A percentile compares a stretch with the other conserved stretches of the same genome.
phyloP scores from a whole-genome alignment of 1,140 invertebrate species.

The Brachionus asplanchnoidis region DNA sequence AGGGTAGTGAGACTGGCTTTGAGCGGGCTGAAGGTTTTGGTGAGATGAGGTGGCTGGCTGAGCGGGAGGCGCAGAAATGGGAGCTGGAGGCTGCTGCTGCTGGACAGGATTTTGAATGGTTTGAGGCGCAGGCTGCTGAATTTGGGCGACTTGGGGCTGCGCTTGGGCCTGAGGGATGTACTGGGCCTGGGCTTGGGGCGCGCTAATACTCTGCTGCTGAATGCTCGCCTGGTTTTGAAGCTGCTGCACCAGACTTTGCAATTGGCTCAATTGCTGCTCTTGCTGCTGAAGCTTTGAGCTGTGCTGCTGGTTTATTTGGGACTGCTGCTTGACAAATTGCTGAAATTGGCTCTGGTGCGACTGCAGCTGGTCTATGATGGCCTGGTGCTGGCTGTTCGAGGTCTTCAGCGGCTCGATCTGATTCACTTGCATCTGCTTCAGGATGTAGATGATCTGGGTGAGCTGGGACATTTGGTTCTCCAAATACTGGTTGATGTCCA shows the following conservation, averaged over 20 bases:
- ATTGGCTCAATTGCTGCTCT: background rate
- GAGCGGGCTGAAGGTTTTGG: background rate
- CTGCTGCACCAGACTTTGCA: background rate
- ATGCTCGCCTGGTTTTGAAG: background rate
- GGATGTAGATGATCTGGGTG: background rate
- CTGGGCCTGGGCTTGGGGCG: background rate
- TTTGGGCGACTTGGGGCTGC: background rate
- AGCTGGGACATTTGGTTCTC: background rate
- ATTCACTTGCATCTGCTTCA: background rate
- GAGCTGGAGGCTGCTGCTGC: background rate
- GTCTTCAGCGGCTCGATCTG: background rate
- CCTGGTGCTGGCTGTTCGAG: background rate
- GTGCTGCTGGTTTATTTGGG: background rate
- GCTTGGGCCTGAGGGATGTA: background rate
- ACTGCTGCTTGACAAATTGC: constrained; percentile 15
- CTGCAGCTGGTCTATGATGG: background rate
- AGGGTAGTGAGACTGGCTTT: background rate
- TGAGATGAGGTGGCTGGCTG: background rate
- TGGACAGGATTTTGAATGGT: background rate
- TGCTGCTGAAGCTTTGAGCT: background rate
- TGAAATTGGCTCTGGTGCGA: background rate
- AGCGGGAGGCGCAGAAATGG: background rate
- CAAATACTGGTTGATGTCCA: constrained; percentile 17
- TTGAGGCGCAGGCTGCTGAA: background rate
- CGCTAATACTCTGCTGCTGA: background rate